A percentile compares a stretch with the other conserved stretches of the same genome.
These are phyloP conservation scores for Diachasmimorpha longicaudata DNA, from an alignment of 1,140 invertebrate genomes.

Conservation along the genomic window DNA sequence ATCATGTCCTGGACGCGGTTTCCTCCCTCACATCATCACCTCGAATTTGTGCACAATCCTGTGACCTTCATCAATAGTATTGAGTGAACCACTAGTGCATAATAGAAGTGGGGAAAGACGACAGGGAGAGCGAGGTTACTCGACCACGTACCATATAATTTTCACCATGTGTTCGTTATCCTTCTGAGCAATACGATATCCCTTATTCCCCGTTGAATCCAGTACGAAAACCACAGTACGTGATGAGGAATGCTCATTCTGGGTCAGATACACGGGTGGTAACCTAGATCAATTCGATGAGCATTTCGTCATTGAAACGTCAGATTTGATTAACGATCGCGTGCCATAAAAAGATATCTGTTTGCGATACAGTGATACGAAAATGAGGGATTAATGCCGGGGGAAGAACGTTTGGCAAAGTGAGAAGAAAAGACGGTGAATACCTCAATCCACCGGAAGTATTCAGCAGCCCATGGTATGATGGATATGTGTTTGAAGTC, in stretches of 20 bases:
- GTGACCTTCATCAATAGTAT: background rate
- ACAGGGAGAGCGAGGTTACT: background rate
- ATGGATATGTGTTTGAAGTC: too few relatives aligned
- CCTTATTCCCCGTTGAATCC: background rate
- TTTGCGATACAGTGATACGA: background rate
- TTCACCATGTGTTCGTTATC: background rate
- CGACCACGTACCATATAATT: background rate
- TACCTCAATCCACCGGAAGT: too few relatives aligned
- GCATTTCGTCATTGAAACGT: constrained; percentile 3
- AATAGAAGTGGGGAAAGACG: background rate
- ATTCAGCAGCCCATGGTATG: too few relatives aligned
- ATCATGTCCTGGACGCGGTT: too few relatives aligned
- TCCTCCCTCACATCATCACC: background rate
- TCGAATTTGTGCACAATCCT: background rate
- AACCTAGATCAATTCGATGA: constrained; percentile 7
- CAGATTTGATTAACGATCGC: background rate
- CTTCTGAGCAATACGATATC: background rate
- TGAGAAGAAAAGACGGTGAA: too few relatives aligned
- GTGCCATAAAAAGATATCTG: background rate
- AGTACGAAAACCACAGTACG: background rate
- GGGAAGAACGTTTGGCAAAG: too few relatives aligned
- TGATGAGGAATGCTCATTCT: constrained; percentile 3
- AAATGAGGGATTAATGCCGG: too few relatives aligned
- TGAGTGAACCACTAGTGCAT: background rate
- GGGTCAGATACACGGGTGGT: background rate